A percentile compares a stretch with the other conserved stretches of the same genome.
Conservation (phyloP, 2,113 vertebrate species). For the Pseudorectes ferrugineus region DNA sequence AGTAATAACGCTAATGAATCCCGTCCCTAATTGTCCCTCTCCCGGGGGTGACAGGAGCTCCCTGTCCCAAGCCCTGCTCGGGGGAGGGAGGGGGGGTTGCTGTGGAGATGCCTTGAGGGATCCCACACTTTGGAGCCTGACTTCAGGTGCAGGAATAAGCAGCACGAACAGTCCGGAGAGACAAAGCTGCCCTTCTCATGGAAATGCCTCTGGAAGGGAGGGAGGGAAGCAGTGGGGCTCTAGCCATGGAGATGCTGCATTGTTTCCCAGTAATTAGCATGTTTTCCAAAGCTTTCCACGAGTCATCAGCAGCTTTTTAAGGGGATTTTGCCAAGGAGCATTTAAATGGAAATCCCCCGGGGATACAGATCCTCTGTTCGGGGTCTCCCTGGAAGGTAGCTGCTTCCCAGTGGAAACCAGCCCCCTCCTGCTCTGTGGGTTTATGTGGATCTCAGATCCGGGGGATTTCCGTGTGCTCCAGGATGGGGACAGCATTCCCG, state of each 20-base stretch:
- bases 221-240: constrained; percentile 34
- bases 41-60: not conserved
- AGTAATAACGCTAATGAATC: not conserved
- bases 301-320: constrained; percentile 62
- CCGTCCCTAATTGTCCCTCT: not conserved
- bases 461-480: not conserved
- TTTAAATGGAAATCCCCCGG: constrained; percentile 68
- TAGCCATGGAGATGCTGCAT: constrained; percentile 29
- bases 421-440: not conserved
- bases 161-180: not conserved
- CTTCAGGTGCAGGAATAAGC: constrained; percentile 34
- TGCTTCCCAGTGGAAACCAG: constrained; percentile 57
- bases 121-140: not conserved
- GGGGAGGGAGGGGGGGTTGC: not conserved
- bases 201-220: constrained; percentile 41
- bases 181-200: constrained; percentile 54
- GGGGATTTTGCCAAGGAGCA: constrained; percentile 63
- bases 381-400: constrained; percentile 35
- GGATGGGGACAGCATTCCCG: not conserved
- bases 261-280: constrained; percentile 74
- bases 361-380: constrained; percentile 3
- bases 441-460: not conserved
- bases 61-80: not conserved
- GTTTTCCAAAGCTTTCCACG: constrained; percentile 68
- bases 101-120: constrained; percentile 14